phyloP scores from a whole-genome alignment of 2,113 vertebrate genomes.

The Lamprotornis superbus region DNA sequence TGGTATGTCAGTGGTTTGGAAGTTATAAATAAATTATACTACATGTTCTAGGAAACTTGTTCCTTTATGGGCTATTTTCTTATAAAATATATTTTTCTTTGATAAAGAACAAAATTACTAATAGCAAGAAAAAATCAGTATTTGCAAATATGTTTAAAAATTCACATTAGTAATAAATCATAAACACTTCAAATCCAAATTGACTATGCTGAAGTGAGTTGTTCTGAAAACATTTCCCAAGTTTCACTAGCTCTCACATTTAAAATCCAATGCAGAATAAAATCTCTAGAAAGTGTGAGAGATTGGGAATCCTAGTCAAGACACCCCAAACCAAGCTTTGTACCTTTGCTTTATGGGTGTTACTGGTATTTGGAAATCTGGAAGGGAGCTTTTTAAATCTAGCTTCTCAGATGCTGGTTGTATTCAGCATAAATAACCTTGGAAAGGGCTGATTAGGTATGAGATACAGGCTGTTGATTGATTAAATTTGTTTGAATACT shows the following conservation, averaged over 20 bases:
- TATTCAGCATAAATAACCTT: background rate
- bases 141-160: background rate
- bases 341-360: background rate
- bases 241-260: background rate
- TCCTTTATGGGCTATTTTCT: background rate
- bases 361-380: background rate
- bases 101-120: background rate
- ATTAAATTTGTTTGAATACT: background rate
- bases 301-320: background rate
- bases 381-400: background rate
- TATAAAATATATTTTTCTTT: background rate
- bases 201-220: background rate
- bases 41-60: background rate
- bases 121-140: background rate
- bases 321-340: background rate
- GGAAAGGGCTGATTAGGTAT: background rate
- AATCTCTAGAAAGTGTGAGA: background rate
- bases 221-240: background rate
- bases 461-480: background rate
- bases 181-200: background rate
- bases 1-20: background rate
- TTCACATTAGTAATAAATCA: background rate
- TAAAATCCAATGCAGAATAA: background rate
- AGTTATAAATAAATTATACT: background rate
- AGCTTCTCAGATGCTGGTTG: background rate